Evolutionary conservation across 2,797 vertebrate species (phyloP).

Genomic region (Sitta carolinensis): DNA sequence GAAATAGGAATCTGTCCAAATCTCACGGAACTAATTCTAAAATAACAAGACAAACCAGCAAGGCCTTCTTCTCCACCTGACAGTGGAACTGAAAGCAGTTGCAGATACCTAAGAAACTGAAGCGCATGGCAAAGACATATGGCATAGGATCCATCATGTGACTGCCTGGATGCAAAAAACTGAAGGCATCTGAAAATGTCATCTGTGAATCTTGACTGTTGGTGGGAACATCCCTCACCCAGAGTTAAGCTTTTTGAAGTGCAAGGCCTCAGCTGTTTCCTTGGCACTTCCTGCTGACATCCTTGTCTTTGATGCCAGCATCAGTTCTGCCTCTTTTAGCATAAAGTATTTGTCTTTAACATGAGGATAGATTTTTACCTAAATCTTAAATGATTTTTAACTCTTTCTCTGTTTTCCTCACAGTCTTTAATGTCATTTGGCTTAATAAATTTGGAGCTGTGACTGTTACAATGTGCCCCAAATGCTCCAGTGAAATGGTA

Average conservation of each 20-base stretch:
- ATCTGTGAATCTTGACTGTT: conserved; percentile 48
- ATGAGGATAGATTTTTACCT: background rate
- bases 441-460: background rate
- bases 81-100: background rate
- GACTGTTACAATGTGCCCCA: background rate
- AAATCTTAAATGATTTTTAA: background rate
- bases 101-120: conserved; percentile 6
- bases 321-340: conserved; percentile 21
- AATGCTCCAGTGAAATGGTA: background rate
- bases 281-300: conserved; percentile 48
- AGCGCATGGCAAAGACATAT: conserved; percentile 26
- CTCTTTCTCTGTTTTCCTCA: background rate
- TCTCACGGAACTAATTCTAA: background rate
- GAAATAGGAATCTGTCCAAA: background rate
- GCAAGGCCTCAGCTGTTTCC: conserved; percentile 58
- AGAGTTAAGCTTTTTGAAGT: conserved; percentile 55
- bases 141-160: background rate
- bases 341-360: background rate
- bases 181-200: conserved; percentile 62
- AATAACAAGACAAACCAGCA: background rate
- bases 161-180: conserved; percentile 17
- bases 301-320: conserved; percentile 49
- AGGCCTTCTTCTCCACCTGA: background rate
- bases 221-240: conserved; percentile 57
- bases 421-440: background rate